These are phyloP conservation scores for Papilio demoleus DNA, from an alignment of 2,888 invertebrate species.

Conservation along the genomic window DNA sequence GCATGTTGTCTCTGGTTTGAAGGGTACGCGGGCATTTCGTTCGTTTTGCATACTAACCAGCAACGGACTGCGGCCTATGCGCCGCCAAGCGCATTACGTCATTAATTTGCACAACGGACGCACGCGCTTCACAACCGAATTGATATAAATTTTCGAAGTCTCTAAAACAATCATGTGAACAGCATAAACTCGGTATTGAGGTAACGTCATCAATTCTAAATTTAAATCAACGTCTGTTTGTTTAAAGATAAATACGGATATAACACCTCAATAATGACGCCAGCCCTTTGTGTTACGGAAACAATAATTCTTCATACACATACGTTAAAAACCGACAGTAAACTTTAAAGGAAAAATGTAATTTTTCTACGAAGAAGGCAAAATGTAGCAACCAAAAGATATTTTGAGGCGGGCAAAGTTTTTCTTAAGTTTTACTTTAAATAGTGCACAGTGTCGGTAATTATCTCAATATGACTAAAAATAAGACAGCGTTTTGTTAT, in stretches of 20 bases:
- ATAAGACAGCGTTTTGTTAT: too few species aligned
- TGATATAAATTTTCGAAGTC: background rate
- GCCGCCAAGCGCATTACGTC: slow-evolving; percentile 68
- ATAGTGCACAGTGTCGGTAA: too few species aligned
- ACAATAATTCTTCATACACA: slow-evolving; percentile 46
- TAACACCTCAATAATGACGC: slow-evolving; percentile 2
- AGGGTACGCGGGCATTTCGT: slow-evolving; percentile 72
- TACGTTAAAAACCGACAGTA: too few species aligned
- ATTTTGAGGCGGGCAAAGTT: too few species aligned
- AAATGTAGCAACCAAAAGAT: slow-evolving; percentile 21
- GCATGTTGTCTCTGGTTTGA: slow-evolving; percentile 53
- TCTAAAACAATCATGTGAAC: background rate
- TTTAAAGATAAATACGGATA: slow-evolving; percentile 10
- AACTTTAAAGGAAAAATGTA: too few species aligned
- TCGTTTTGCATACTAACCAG: slow-evolving; percentile 79
- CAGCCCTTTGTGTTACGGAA: background rate
- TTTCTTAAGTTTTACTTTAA: too few species aligned
- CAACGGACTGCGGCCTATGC: slow-evolving; percentile 59
- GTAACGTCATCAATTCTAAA: background rate
- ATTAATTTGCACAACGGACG: slow-evolving; percentile 62
- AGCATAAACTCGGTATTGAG: background rate
- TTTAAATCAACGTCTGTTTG: background rate
- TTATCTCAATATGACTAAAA: too few species aligned
- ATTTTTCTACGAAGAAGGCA: background rate
- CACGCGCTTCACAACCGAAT: slow-evolving; percentile 62